Percentiles rank a stretch among this genome's conserved stretches.
Evolutionary conservation across 2,888 invertebrate species (phyloP).

Genomic region (Agrotis exclamationis): DNA sequence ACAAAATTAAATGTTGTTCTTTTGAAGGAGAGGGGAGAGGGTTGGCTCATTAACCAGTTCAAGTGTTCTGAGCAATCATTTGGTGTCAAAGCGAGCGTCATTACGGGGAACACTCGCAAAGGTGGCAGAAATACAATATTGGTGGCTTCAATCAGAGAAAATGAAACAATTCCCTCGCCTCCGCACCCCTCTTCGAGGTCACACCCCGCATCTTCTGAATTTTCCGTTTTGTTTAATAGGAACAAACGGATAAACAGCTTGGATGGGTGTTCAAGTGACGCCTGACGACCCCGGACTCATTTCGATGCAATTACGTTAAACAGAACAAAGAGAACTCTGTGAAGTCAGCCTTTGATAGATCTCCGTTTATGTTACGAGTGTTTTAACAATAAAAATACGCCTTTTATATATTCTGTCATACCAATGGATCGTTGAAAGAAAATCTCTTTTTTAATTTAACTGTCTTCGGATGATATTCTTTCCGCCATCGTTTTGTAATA

Average conservation of each 20-base stretch:
- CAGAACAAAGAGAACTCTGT: constrained; percentile 59
- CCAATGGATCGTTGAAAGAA: not conserved
- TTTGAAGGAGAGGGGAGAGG: not conserved
- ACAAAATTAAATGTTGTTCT: not conserved
- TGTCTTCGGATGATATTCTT: constrained; percentile 1
- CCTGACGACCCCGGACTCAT: constrained; percentile 58
- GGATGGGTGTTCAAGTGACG: constrained; percentile 48
- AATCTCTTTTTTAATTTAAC: constrained; percentile 26
- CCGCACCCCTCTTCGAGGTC: constrained; percentile 20
- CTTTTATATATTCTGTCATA: constrained; percentile 15
- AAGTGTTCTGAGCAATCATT: constrained; percentile 13
- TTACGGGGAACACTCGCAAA: constrained; percentile 58
- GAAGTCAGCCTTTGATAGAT: constrained; percentile 57
- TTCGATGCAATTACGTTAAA: constrained; percentile 67
- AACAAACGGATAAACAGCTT: constrained; percentile 60
- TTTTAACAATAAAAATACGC: constrained; percentile 17
- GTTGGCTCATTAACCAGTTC: constrained; percentile 3
- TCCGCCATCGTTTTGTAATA: not conserved
- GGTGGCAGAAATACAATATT: constrained; percentile 76
- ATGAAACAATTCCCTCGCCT: constrained; percentile 67
- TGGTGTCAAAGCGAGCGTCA: constrained; percentile 33
- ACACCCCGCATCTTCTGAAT: constrained; percentile 45
- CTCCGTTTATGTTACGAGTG: constrained; percentile 45
- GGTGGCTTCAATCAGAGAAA: constrained; percentile 74
- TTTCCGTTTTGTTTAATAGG: constrained; percentile 59